These are phyloP conservation scores for Catocala fraxini DNA, from an alignment of 2,888 invertebrate genomes.

Conservation along the genomic window DNA sequence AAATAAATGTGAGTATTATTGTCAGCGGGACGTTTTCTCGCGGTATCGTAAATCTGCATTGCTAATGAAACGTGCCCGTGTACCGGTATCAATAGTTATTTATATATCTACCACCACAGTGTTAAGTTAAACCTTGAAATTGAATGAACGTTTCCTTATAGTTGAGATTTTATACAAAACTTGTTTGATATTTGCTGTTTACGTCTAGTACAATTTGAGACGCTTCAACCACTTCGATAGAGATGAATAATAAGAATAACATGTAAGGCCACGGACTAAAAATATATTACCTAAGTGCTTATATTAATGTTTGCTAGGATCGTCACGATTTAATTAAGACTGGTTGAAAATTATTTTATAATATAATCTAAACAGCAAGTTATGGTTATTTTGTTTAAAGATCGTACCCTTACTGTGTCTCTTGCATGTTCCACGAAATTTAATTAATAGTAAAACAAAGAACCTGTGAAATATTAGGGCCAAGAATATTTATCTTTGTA, in stretches of 20 bases:
- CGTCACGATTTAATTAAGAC: no score
- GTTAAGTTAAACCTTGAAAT: slow-evolving; percentile 46
- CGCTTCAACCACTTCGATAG: slow-evolving; percentile 7
- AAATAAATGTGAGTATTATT: slow-evolving; percentile 31
- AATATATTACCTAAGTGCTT: no score
- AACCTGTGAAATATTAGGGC: no score
- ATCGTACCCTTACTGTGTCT: no score
- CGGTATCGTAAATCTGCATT: slow-evolving; percentile 58
- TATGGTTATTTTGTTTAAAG: no score
- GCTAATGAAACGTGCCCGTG: slow-evolving; percentile 59
- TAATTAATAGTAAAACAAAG: no score
- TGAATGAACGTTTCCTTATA: slow-evolving; percentile 39
- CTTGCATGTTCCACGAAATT: no score
- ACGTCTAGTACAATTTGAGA: slow-evolving; percentile 15
- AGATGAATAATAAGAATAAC: not conserved
- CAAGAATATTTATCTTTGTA: no score
- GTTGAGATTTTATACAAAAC: slow-evolving; percentile 33
- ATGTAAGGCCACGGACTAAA: no score
- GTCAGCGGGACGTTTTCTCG: slow-evolving; percentile 53
- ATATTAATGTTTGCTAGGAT: no score
- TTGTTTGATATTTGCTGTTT: slow-evolving; percentile 22
- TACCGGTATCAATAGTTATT: slow-evolving; percentile 55
- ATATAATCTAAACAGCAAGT: no score
- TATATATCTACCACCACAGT: slow-evolving; percentile 37
- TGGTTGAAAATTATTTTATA: no score